These are phyloP conservation scores for Yponomeuta malinellus DNA, from an alignment of 2,888 invertebrate genomes.

Conservation along the genomic window DNA sequence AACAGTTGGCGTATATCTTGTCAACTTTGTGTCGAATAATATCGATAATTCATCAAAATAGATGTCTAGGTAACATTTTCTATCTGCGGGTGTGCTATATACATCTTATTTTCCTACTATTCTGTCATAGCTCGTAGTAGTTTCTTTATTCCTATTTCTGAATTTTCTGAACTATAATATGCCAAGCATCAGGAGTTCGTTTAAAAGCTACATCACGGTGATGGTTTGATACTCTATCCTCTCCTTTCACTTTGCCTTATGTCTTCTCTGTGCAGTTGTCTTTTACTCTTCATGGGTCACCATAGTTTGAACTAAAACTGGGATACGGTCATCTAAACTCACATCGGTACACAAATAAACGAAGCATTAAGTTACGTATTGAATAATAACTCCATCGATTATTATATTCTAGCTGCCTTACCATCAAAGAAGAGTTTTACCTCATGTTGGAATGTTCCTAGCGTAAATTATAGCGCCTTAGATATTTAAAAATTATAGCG, in stretches of 20 bases:
- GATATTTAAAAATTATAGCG: not conserved
- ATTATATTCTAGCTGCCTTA: not conserved
- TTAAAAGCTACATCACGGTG: constrained; percentile 55
- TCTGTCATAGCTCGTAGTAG: not conserved
- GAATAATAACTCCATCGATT: not conserved
- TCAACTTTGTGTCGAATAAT: no score
- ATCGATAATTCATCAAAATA: no score
- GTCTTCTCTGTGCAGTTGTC: constrained; percentile 30
- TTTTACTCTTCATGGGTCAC: constrained; percentile 17
- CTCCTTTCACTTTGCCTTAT: constrained; percentile 30
- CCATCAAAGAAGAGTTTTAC: not conserved
- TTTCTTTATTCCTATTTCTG: not conserved
- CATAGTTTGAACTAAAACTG: constrained; percentile 25
- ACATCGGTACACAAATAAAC: no score
- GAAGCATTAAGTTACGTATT: not conserved
- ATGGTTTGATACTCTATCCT: constrained; percentile 65
- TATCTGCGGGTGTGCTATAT: no score
- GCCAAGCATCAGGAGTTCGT: not conserved
- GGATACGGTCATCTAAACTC: constrained; percentile 19
- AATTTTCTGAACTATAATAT: not conserved
- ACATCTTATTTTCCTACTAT: no score
- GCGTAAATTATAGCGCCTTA: not conserved
- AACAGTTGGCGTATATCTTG: no score
- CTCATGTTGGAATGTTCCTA: not conserved
- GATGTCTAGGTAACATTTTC: no score